phyloP scores from a whole-genome alignment of 1,140 invertebrate species.

The Danaus melanippus region DNA sequence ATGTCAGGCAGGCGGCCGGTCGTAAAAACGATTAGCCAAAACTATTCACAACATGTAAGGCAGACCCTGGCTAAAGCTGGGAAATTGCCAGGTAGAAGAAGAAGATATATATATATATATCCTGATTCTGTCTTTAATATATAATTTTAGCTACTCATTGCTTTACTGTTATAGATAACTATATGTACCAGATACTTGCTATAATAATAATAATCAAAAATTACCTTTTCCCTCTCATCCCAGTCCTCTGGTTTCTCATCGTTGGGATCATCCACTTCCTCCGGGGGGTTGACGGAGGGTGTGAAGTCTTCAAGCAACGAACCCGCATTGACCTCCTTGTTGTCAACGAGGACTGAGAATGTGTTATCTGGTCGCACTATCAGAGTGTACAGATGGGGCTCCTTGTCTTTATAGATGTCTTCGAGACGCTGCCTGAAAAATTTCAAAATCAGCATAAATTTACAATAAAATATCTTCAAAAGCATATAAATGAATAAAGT shows the following conservation, averaged over 20 bases:
- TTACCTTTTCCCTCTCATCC: slow-evolving; percentile 94
- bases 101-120: too few relatives aligned
- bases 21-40: too few relatives aligned
- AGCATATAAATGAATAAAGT: too few relatives aligned
- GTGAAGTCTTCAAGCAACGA: slow-evolving; percentile 91
- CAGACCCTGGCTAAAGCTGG: too few relatives aligned
- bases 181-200: background rate
- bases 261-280: slow-evolving; percentile 95
- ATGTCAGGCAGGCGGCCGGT: too few relatives aligned
- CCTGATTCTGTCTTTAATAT: too few relatives aligned
- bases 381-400: slow-evolving; percentile 95
- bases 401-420: slow-evolving; percentile 94
- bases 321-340: slow-evolving; percentile 87
- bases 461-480: too few relatives aligned
- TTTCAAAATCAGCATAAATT: background rate
- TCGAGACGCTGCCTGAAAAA: slow-evolving; percentile 79
- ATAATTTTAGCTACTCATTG: too few relatives aligned
- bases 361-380: slow-evolving; percentile 91
- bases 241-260: slow-evolving; percentile 94
- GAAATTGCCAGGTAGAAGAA: too few relatives aligned
- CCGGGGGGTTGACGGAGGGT: slow-evolving; percentile 95
- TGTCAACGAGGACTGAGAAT: slow-evolving; percentile 80
- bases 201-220: background rate
- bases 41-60: too few relatives aligned
- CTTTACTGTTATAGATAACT: too few relatives aligned